phyloP scores from a whole-genome alignment of 2,888 invertebrate genomes.

The Pegoplata infirma region DNA sequence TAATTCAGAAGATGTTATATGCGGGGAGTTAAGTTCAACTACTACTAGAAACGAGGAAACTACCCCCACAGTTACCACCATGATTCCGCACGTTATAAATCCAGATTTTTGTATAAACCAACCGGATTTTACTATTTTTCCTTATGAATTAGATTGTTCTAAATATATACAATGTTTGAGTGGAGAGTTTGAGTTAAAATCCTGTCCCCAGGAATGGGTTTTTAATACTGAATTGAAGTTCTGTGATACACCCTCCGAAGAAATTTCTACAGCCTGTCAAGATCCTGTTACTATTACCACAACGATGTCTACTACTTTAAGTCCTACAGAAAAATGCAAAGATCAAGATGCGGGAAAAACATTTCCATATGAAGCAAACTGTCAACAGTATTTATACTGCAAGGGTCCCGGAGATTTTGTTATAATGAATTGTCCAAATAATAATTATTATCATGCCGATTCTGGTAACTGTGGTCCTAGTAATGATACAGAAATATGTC shows the following conservation, averaged over 20 bases:
- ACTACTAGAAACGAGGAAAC: conserved; percentile 7
- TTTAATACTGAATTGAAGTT: conserved; percentile 52
- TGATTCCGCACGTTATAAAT: not conserved
- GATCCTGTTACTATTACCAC: conserved; percentile 49
- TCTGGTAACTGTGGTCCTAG: conserved; percentile 67
- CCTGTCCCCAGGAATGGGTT: conserved; percentile 65
- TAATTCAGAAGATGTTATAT: conserved; percentile 65
- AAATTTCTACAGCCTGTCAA: conserved; percentile 65
- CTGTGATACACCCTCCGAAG: conserved; percentile 60
- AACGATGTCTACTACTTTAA: conserved; percentile 35
- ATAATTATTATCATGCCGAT: conserved; percentile 67
- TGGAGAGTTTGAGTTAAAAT: conserved; percentile 51
- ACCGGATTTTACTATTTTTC: conserved; percentile 61
- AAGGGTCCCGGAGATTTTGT: conserved; percentile 58
- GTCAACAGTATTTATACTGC: conserved; percentile 67
- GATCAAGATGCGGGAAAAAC: conserved; percentile 59
- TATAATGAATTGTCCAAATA: conserved; percentile 65
- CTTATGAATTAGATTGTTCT: conserved; percentile 68
- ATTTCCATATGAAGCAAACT: conserved; percentile 63
- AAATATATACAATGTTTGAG: conserved; percentile 67
- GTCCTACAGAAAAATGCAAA: conserved; percentile 58
- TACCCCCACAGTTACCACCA: not conserved
- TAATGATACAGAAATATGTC: conserved; percentile 57
- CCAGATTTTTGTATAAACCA: conserved; percentile 59
- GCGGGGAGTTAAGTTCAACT: conserved; percentile 46